Base-by-base conservation (phyloP, 2,888 invertebrate genomes). In the Neelides folsomi region DNA sequence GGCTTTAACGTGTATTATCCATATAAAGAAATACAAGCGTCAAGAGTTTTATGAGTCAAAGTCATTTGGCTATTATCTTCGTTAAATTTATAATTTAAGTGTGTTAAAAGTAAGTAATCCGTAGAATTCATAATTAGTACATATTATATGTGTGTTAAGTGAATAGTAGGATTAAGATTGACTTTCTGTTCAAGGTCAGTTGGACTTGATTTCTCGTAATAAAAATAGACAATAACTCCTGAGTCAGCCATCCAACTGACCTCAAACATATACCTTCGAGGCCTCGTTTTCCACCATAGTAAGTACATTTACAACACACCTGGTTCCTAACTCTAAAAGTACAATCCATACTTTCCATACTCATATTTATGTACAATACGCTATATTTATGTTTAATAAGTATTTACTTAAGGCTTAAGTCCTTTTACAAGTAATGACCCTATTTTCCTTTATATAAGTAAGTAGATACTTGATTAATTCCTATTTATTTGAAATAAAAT, bases 141-240 rank as follows among this genome's bases (percentile, higher is more conserved):
- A 13, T 43, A 18, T 2, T 19, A 18, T 19, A 27, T 43, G 13
- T 27, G 18, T 43, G 19, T 27, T 16, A 27, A 16, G 3, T 27
- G 42, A 27, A n/a, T 16, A 20, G 43, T 19, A 35, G 5, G 9
- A 13, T 18, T 13, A 7, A 43, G 12, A 43, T 18, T 10, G 20
- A 12, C 15, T 43, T n/a, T 37, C 18, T 15, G 15, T 45, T 47
- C 20, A 13, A 37, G 43, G 41, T 52, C 39, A 48, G 47, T 48
- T 43, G 46, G 48, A 52, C 20, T 27, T 20, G 16, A 42, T 19
- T 39, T 47, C 36, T 36, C 41, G 52, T 52, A 52, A 52, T 47
- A 52, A 52, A 48, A 47, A 48, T 43, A 52, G 47, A 52, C 43
- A 52, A 38, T 46, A 41, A 27, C 45, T 41, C 47, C 41, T 38